A percentile compares a stretch with the other conserved stretches of the same genome.
Conservation (phyloP, 2,113 vertebrate genomes). For the Alligator mississippiensis region DNA sequence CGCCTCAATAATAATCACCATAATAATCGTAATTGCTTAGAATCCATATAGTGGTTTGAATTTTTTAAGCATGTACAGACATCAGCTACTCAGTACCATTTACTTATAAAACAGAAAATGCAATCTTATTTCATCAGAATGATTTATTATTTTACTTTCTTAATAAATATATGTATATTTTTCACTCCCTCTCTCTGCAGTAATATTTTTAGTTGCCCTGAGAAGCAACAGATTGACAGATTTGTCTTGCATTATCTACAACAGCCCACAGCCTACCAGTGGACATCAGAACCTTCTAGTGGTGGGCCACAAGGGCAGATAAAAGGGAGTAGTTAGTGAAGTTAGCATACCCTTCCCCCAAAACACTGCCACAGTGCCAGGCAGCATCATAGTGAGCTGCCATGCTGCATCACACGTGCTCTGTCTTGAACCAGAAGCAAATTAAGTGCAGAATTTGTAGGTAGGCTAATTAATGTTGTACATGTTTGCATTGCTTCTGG, state of each 20-base stretch:
- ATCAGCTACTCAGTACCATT: neutral
- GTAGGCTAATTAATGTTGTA: too few species aligned
- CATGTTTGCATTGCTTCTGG: too few species aligned
- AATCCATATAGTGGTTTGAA: neutral
- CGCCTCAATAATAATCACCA: neutral
- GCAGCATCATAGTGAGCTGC: too few species aligned
- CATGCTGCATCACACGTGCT: too few species aligned
- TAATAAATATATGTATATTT: neutral
- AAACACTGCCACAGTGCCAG: too few species aligned
- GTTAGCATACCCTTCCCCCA: too few species aligned
- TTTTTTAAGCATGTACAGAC: neutral
- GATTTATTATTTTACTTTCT: fast-evolving
- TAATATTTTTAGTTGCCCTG: neutral
- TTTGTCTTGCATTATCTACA: neutral
- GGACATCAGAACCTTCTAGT: too few species aligned
- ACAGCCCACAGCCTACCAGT: too few species aligned
- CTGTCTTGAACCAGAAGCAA: too few species aligned
- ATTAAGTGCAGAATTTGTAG: too few species aligned
- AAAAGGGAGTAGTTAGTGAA: too few species aligned
- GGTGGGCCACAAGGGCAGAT: too few species aligned
- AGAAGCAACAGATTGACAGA: neutral
- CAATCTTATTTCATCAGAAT: fast-evolving
- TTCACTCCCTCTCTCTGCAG: neutral
- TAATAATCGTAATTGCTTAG: neutral
- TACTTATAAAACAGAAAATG: neutral